Base-by-base conservation (phyloP, 2,888 invertebrate genomes). In the Elegia similella region DNA sequence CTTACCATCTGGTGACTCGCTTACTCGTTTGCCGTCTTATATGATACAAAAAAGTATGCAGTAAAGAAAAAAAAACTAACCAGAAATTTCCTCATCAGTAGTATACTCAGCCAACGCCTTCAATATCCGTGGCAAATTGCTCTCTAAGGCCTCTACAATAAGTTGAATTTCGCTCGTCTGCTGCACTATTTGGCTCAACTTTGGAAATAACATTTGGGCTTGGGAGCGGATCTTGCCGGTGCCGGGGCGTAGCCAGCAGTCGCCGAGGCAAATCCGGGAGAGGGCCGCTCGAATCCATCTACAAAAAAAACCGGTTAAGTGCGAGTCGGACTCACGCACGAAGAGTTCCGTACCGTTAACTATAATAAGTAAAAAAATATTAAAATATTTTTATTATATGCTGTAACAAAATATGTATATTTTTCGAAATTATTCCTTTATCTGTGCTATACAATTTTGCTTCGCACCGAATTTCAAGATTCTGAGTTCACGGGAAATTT, bases 251-350 rank as follows among this genome's bases (percentile, higher is more conserved):
- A 92, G 76, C 92, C 92, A 92, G 62, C 82, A 78, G 0, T 88
- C 85, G 0, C 92, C 92, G 0, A 92, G 82, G 58, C 88, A 92
- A 6, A 92, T 82, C 0, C 92, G 84, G 0, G 86, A 78, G 0
- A 92, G 68, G 0, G 88, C 86, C 38, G 92, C 90, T n/a, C 92
- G 77, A 15, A 89, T 84, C 92, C 92, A 92, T 82, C 92, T 92
- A 57, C 0, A 69, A 59, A 56, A 52, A 16, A 3, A 34, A 16
- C 0, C 15, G n/a, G 16, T 16, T 32, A 30, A n/a, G n/a, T n/a
- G n/a, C n/a, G n/a, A n/a, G n/a, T n/a, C n/a, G n/a, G n/a, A n/a
- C n/a, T n/a, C n/a, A n/a, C n/a, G n/a, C n/a, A n/a, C n/a, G n/a
- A n/a, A n/a, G n/a, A n/a, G n/a, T n/a, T n/a, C n/a, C n/a, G n/a